phyloP scores from a whole-genome alignment of 1,140 invertebrate species.

The Ephestia elutella region DNA sequence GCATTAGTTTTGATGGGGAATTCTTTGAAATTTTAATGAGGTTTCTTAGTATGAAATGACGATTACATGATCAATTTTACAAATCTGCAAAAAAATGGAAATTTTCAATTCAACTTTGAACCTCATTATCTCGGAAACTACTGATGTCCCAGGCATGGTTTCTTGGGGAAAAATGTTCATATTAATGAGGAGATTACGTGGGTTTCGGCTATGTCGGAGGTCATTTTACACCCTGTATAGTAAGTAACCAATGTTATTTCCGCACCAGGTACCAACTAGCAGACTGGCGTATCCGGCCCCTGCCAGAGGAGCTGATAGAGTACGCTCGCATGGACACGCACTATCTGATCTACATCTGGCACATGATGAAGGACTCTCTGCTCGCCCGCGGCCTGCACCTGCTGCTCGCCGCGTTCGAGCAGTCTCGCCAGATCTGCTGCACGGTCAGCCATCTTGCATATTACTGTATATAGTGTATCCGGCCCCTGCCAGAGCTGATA shows the following conservation, averaged over 20 bases:
- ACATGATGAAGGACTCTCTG: conserved; percentile 86
- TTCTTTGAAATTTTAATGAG: no score
- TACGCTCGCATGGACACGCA: conserved; percentile 98
- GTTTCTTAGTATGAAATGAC: no score
- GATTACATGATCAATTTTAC: no score
- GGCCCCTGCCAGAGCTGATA: conserved; percentile 88
- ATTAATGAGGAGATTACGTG: no score
- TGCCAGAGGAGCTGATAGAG: conserved; percentile 86
- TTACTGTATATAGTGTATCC: conserved; percentile 91
- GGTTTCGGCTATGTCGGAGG: no score
- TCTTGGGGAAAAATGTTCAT: no score
- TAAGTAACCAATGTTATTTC: neutral
- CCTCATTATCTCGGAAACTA: no score
- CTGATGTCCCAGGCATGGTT: no score
- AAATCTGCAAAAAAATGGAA: no score
- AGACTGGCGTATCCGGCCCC: conserved; percentile 96
- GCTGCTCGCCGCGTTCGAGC: conserved; percentile 33
- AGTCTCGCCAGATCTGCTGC: conserved; percentile 30
- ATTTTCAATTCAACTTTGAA: no score
- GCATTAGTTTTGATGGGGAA: no score
- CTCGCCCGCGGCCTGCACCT: conserved; percentile 16
- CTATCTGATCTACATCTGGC: conserved; percentile 95
- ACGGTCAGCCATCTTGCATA: conserved; percentile 21
- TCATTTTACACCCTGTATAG: no score
- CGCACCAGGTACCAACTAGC: conserved; percentile 85